A percentile compares a stretch with the other conserved stretches of the same genome.
phyloP scores from a whole-genome alignment of 2,888 invertebrate genomes.

The Ferrisia virgata region DNA sequence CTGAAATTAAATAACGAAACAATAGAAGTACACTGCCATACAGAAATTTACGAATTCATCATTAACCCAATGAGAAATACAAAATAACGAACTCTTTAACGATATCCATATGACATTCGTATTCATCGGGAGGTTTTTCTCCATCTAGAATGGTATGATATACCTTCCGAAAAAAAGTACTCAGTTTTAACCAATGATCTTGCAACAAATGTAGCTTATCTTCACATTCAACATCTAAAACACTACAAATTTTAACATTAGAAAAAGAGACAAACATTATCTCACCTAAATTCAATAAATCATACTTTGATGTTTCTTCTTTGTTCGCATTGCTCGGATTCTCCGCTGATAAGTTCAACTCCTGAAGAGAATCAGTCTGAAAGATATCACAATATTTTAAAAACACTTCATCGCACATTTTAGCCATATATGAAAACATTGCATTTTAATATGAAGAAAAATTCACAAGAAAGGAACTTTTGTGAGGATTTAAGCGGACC shows the following conservation, averaged over 20 bases:
- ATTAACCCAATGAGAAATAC: background rate
- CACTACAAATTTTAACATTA: background rate
- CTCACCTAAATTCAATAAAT: background rate
- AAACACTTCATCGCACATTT: background rate
- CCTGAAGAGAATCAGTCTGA: background rate
- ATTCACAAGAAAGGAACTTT: background rate
- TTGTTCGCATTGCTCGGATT: background rate
- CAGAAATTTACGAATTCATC: background rate
- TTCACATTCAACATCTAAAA: constrained; percentile 3
- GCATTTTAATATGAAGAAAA: background rate
- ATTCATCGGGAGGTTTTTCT: constrained; percentile 39
- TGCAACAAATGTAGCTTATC: constrained; percentile 4
- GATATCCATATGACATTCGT: constrained; percentile 34
- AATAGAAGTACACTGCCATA: background rate
- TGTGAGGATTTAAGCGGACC: background rate
- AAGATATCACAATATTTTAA: background rate
- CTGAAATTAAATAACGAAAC: background rate
- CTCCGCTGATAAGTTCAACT: background rate
- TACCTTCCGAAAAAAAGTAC: constrained; percentile 23
- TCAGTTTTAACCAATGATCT: constrained; percentile 39
- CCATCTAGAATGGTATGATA: constrained; percentile 28
- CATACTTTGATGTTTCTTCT: background rate
- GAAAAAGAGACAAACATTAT: background rate
- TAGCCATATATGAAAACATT: background rate
- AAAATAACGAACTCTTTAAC: constrained; percentile 18